Evolutionary conservation across 2,113 vertebrate genomes (phyloP).

Genomic region (Malurus cyaneus): DNA sequence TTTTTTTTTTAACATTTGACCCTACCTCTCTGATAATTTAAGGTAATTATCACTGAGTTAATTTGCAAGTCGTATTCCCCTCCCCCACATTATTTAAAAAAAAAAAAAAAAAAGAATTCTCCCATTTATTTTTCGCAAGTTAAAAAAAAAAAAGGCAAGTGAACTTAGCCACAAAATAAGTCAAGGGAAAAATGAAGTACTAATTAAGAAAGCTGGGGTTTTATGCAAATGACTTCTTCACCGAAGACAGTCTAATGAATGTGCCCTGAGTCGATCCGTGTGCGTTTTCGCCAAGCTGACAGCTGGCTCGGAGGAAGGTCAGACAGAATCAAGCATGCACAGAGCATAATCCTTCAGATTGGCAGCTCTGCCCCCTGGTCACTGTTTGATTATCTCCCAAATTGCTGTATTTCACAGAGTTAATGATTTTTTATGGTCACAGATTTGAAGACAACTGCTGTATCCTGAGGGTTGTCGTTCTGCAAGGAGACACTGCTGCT

Average conservation of each 20-base stretch:
- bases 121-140: slow-evolving; percentile 40
- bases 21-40: too few relatives aligned
- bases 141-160: slow-evolving; percentile 59
- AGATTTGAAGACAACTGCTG: slow-evolving; percentile 92
- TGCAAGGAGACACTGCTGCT: slow-evolving; percentile 81
- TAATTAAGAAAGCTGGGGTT: slow-evolving; percentile 98
- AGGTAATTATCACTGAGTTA: too few relatives aligned
- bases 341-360: slow-evolving; percentile 98
- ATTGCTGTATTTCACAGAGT: slow-evolving; percentile 93
- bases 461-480: slow-evolving; percentile 86
- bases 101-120: too few relatives aligned
- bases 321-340: slow-evolving; percentile 92
- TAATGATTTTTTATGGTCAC: slow-evolving; percentile 94
- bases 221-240: slow-evolving; percentile 95
- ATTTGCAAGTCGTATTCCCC: too few relatives aligned
- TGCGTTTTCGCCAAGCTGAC: slow-evolving; percentile 84
- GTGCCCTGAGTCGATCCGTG: slow-evolving; percentile 79
- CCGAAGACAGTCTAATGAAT: slow-evolving; percentile 96
- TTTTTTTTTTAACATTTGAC: too few relatives aligned
- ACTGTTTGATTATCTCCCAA: slow-evolving; percentile 96
- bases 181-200: slow-evolving; percentile 94
- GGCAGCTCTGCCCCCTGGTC: slow-evolving; percentile 97
- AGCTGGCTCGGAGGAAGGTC: slow-evolving; percentile 99
- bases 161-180: slow-evolving; percentile 89
- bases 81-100: too few relatives aligned